A percentile compares a stretch with the other conserved stretches of the same genome.
Conservation (phyloP, 2,888 invertebrate species). For the Lepidochrysops patricia region DNA sequence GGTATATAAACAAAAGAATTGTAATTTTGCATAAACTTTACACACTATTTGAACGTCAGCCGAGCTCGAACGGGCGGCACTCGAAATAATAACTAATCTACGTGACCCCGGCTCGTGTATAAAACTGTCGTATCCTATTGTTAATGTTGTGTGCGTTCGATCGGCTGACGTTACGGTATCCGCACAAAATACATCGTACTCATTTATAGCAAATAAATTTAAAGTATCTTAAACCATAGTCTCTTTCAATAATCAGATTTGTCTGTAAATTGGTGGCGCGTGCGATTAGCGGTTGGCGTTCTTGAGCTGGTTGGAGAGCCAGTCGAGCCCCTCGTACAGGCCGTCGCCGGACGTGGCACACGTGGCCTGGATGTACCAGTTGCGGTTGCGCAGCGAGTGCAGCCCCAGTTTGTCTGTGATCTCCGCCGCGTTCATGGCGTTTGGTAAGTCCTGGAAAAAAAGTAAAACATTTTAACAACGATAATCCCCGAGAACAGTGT, state of each 20-base stretch:
- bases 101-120: conserved; percentile 15
- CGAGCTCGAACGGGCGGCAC: conserved; percentile 56
- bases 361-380: conserved; percentile 97
- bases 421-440: conserved; percentile 99
- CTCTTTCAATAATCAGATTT: conserved; percentile 69
- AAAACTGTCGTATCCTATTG: conserved; percentile 24
- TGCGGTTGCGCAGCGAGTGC: conserved; percentile 97
- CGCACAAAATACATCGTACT: conserved; percentile 72
- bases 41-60: conserved; percentile 67
- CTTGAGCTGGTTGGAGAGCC: conserved; percentile 99
- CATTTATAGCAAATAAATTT: conserved; percentile 73
- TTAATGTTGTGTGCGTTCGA: conserved; percentile 38
- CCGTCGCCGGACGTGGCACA: conserved; percentile 99
- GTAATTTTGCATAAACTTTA: conserved; percentile 66
- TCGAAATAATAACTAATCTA: conserved; percentile 6
- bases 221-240: conserved; percentile 75
- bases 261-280: conserved; percentile 51
- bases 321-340: conserved; percentile 98
- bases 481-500: too few species aligned
- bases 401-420: conserved; percentile 99
- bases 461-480: neutral
- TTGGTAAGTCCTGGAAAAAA: conserved; percentile 92
- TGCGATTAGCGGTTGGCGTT: conserved; percentile 94
- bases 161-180: conserved; percentile 54
- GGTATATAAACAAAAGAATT: conserved; percentile 58